These are phyloP conservation scores for Alectura lathami DNA, from an alignment of 2,113 vertebrate species.

Conservation along the genomic window DNA sequence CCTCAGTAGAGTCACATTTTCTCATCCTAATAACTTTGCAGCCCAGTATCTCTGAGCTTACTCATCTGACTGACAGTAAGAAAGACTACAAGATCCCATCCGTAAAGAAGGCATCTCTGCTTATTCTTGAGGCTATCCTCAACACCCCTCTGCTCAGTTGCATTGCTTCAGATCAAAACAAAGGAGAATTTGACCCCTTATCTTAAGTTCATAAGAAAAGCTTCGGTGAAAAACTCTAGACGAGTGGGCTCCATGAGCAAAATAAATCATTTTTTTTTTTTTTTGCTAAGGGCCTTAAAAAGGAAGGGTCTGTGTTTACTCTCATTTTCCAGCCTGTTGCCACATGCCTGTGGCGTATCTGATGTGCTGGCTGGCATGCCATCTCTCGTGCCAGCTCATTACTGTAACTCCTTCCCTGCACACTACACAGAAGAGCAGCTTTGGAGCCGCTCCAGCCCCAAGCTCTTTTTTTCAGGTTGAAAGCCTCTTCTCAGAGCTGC, in stretches of 20 bases:
- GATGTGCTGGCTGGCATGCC: accelerated
- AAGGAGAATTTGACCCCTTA: neutral
- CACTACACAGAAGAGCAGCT: neutral
- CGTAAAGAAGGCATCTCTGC: neutral
- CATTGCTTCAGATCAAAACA: neutral
- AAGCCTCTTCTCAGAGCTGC: neutral
- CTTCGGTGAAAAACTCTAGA: neutral
- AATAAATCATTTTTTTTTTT: neutral
- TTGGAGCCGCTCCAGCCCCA: neutral
- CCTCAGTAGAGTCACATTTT: neutral
- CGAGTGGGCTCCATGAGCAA: neutral
- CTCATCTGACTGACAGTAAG: neutral
- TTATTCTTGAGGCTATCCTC: neutral
- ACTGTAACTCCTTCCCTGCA: neutral
- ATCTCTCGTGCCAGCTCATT: neutral
- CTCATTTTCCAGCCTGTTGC: neutral
- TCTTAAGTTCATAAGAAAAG: neutral
- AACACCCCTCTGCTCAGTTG: neutral
- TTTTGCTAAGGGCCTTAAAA: neutral
- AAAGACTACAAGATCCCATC: neutral
- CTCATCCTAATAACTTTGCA: neutral
- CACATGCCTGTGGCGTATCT: accelerated
- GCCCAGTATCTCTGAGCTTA: neutral
- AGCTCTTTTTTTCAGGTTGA: neutral
- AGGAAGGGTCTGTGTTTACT: neutral